Percentiles rank a stretch among this genome's conserved stretches.
Conservation (phyloP, 2,888 invertebrate genomes). For the Ceraclea dissimilis region DNA sequence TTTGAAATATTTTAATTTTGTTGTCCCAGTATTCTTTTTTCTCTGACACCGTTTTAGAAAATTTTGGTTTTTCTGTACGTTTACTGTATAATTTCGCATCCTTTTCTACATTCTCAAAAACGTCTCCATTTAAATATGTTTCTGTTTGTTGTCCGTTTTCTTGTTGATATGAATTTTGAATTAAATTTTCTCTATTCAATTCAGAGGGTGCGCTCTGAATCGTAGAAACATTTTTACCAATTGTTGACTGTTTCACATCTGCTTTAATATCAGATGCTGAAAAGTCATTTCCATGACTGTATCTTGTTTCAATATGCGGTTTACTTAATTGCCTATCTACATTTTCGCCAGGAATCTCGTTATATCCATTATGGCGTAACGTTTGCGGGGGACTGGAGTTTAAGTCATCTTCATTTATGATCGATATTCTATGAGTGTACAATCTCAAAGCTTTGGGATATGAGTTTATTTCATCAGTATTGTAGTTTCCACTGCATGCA, state of each 20-base stretch:
- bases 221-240: constrained; percentile 41
- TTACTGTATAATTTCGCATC: background rate
- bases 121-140: background rate
- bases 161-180: background rate
- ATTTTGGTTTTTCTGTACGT: constrained; percentile 19
- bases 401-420: background rate
- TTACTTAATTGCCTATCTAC: background rate
- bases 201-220: constrained; percentile 48
- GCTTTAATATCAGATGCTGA: constrained; percentile 43
- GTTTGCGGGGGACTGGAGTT: background rate
- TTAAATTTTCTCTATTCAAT: constrained; percentile 30
- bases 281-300: too few relatives aligned
- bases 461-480: background rate
- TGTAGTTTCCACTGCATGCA: background rate
- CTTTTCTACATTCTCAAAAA: constrained; percentile 24
- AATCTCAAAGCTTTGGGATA: background rate
- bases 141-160: constrained; percentile 3
- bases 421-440: background rate
- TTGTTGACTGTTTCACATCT: constrained; percentile 45
- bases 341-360: constrained; percentile 15
- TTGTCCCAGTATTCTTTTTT: constrained; percentile 48
- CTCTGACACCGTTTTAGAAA: constrained; percentile 40
- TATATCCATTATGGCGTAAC: background rate
- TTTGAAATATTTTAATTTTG: constrained; percentile 37
- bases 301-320: too few relatives aligned